Base-by-base conservation (phyloP, 2,888 invertebrate species). In the Chesias legatella region DNA sequence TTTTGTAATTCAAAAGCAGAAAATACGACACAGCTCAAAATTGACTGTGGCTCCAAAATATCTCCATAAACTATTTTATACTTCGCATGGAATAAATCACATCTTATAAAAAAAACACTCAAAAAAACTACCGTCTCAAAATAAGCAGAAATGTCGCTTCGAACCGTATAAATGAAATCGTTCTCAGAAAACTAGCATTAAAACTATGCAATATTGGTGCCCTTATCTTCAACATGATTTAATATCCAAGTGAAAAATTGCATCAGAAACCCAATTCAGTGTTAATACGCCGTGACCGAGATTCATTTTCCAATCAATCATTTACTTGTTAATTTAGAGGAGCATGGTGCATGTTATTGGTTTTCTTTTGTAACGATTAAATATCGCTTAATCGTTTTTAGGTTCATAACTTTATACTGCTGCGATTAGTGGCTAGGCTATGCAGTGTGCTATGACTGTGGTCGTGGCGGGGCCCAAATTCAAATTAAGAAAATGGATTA, bases 311-410 rank as follows among this genome's bases (percentile, higher is more conserved):
- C 83, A 84, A 81, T 84, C 81, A 80, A 73, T 80, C 82, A 81
- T 82, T 82, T 80, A 78, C 78, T 77, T 79, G 82, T 82, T 86
- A 80, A 84, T 88, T 85, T 85, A 80, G 77, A 82, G 75, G 80
- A 77, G 76, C 82, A 79, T 70, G 76, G 79, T 69, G 81, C 85
- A 84, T 88, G 85, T 81, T 86, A 88, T 86, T 86, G 81, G 73
- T 73, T 67, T 67, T 67, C 61, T 62, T 68, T 60, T 69, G 67
- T 67, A 69, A 63, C 68, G 64, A 67, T 67, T 69, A 66, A 69
- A 63, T 60, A 66, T 67, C 65, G 67, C 62, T 56, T 67, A 69
- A 69, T 65, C 61, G 69, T 57, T 65, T 51, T 54, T 54, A 38
- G 38, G 38, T 47, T 38, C 38, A 54, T 56, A 53, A 56, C 49